Base-by-base conservation (phyloP, 92 coral and sea anemone genomes). In the Paramuricea clavata region DNA sequence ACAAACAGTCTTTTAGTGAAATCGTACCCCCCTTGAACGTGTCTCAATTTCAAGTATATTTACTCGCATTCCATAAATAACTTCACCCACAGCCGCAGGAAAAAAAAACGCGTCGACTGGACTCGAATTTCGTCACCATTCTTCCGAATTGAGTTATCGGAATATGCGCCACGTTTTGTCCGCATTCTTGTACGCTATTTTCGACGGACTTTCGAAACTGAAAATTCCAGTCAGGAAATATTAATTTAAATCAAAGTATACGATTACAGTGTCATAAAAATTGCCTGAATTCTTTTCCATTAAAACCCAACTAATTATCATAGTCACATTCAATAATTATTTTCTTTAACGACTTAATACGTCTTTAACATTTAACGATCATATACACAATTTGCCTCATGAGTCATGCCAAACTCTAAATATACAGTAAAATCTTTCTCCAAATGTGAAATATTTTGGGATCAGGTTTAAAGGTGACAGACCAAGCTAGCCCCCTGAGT, bases 21-120 rank as follows among this genome's bases (percentile, higher is more conserved):
- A 76, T 49, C 47, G 50, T 49, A 54, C 82, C 60, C 82, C 62
- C 82, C 82, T 76, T 76, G 64, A 76, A 76, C 41, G 65, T 30
- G 41, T 60, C 68, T 76, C 41, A 52, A 32, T 50, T 54, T 54
- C 62, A 54, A 54, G 62, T 54, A 54, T 54, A 54, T 54, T 54
- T 54, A 65, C 36, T 25, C 41, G 72, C 72, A 65, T 65, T n/a
- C 72, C 72, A 65, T 28, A 19, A 65, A 65, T 65, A 65, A 27
- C 39, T 65, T 13, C 7, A 60, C 68, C 32, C 10, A 47, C 52
- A 47, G 17, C 68, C 68, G 31, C 68, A 60, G 32, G 32, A 57
- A n/a, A 57, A n/a, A n/a, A 56, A 60, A 22, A 22, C 68, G 68
- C 68, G 68, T 47, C n/a, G 52, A 47, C 68, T 60, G 31, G 68